phyloP scores from a whole-genome alignment of 2,113 vertebrate genomes.

The Hypomesus transpacificus region DNA sequence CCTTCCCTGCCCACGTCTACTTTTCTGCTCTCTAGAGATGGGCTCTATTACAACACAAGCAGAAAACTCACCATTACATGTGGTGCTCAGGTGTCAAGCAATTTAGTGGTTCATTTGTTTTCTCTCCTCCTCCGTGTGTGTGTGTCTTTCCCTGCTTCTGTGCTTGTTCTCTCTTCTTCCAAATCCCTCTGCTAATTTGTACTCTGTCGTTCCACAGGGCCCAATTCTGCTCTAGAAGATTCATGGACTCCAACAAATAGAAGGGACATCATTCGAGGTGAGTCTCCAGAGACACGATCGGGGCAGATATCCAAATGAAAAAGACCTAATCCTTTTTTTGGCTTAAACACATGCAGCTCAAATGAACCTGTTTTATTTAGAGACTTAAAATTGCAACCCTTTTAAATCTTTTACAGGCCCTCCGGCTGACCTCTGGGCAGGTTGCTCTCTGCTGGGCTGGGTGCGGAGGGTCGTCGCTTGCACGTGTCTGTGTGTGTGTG shows the following conservation, averaged over 20 bases:
- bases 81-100: conserved; percentile 43
- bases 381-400: no score
- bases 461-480: not conserved
- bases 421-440: conserved; percentile 50
- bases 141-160: not conserved
- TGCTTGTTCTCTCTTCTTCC: no score
- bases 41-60: conserved; percentile 42
- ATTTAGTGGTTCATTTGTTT: conserved; percentile 57
- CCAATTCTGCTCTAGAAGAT: conserved; percentile 26
- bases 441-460: conserved; percentile 29
- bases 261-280: conserved; percentile 38
- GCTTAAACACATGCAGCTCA: no score
- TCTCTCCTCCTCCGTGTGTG: conserved; percentile 41
- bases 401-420: conserved; percentile 38
- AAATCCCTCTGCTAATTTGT: conserved; percentile 28
- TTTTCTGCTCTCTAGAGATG: conserved; percentile 30
- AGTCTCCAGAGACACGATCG: conserved; percentile 10
- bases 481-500: conserved; percentile 25
- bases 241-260: conserved; percentile 49
- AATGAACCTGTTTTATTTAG: no score
- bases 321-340: no score
- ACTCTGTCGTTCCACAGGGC: conserved; percentile 38
- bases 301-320: not conserved
- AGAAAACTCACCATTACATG: conserved; percentile 52
- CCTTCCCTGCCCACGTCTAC: not conserved